phyloP scores from a whole-genome alignment of 2,888 invertebrate genomes.

The Tolmerus cingulatus region DNA sequence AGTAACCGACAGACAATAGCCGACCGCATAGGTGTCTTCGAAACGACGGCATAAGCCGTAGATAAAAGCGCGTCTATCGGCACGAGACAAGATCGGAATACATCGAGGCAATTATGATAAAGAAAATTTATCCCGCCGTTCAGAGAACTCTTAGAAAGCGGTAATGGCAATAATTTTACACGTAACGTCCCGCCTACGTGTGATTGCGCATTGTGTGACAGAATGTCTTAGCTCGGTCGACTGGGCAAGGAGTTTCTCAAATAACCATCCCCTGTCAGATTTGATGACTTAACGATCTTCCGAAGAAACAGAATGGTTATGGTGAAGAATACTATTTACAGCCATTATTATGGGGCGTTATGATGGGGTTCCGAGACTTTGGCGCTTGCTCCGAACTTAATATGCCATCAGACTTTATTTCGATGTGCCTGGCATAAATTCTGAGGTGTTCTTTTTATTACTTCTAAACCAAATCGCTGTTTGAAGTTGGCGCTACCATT shows the following conservation, averaged over 20 bases:
- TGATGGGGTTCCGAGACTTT: background rate
- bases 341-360: background rate
- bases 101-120: conserved; percentile 12
- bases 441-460: background rate
- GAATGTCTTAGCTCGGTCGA: background rate
- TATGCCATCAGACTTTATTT: background rate
- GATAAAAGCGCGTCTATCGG: background rate
- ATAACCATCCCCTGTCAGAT: background rate
- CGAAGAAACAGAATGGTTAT: background rate
- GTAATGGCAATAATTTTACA: conserved; percentile 9
- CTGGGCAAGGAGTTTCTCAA: background rate
- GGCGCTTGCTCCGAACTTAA: background rate
- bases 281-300: background rate
- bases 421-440: background rate
- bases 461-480: background rate
- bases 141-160: background rate
- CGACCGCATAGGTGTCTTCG: background rate
- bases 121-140: background rate
- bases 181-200: background rate
- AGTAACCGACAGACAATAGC: background rate
- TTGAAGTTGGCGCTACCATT: background rate
- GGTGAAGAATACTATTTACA: background rate
- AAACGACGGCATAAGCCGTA: background rate
- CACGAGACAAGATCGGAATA: background rate
- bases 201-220: background rate